Evolutionary conservation across 2,797 vertebrate species (phyloP).

Genomic region (Helicolenus hilgendorfi): DNA sequence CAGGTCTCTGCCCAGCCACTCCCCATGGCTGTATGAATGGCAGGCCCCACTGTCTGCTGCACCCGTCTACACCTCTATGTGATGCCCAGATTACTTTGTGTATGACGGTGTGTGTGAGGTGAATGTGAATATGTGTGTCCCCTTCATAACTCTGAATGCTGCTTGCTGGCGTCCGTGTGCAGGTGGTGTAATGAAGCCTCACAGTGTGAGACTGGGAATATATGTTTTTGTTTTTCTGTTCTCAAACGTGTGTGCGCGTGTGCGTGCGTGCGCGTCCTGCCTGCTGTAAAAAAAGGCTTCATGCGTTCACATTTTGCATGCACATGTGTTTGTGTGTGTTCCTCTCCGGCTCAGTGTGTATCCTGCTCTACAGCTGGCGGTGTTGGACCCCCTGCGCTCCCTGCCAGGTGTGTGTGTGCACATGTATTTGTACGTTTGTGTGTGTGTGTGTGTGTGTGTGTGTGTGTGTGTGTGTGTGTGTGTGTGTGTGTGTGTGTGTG

Average conservation of each 20-base stretch:
- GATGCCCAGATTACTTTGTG: conserved; percentile 57
- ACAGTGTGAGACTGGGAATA: conserved; percentile 39
- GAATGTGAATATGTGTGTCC: conserved; percentile 49
- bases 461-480: conserved; percentile 26
- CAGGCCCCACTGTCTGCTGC: conserved; percentile 48
- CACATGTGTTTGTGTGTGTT: conserved; percentile 48
- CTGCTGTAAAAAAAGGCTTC: conserved; percentile 30
- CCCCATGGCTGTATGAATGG: conserved; percentile 55
- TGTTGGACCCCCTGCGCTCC: conserved; percentile 42
- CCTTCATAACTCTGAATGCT: conserved; percentile 24
- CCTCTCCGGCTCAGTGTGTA: conserved; percentile 60
- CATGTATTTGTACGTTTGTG: neutral
- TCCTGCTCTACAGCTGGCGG: conserved; percentile 74
- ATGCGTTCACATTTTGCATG: conserved; percentile 27
- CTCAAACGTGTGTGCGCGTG: neutral
- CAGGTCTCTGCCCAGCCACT: conserved; percentile 43
- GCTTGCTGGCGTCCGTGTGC: conserved; percentile 28
- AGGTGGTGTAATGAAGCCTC: conserved; percentile 59
- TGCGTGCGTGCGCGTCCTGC: too few relatives aligned
- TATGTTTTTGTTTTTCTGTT: conserved; percentile 31
- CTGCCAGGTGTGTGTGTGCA: conserved; percentile 69
- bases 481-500: conserved; percentile 53
- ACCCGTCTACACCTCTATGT: conserved; percentile 47
- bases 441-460: neutral
- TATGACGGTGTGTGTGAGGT: conserved; percentile 60